Percentiles rank a stretch among this genome's conserved stretches.
These are phyloP conservation scores for Galago senegalensis DNA, from an alignment of 2,797 vertebrate genomes.

Conservation along the genomic window DNA sequence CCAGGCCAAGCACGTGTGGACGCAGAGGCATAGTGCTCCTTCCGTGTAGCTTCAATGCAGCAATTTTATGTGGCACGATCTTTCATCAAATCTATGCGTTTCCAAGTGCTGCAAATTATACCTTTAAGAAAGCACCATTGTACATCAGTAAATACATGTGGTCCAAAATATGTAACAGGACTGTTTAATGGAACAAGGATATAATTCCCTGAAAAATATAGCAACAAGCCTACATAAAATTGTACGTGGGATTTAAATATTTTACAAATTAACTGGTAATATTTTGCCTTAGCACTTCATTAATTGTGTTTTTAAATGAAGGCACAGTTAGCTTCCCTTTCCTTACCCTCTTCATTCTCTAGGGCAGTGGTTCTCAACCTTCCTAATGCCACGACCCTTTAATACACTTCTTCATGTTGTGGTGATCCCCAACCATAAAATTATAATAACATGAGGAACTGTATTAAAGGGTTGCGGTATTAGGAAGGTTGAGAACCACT, in stretches of 20 bases:
- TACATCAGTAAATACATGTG: conserved; percentile 25
- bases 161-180: background rate
- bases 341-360: background rate
- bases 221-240: conserved; percentile 43
- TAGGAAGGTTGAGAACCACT: no score
- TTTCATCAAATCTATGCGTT: conserved; percentile 7
- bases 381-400: no score
- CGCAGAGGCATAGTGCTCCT: background rate
- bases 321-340: background rate
- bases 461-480: no score
- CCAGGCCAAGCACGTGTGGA: background rate
- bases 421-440: no score
- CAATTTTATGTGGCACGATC: background rate
- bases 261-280: conserved; percentile 7
- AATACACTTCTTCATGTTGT: no score
- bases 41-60: background rate
- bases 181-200: background rate
- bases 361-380: background rate
- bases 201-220: background rate
- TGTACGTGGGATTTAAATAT: background rate
- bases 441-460: no score
- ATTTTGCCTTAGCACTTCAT: background rate
- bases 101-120: background rate
- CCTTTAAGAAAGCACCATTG: conserved; percentile 9
- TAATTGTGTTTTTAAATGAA: background rate